Evolutionary conservation across 2,113 vertebrate genomes (phyloP).

Genomic region (Poecile atricapillus): DNA sequence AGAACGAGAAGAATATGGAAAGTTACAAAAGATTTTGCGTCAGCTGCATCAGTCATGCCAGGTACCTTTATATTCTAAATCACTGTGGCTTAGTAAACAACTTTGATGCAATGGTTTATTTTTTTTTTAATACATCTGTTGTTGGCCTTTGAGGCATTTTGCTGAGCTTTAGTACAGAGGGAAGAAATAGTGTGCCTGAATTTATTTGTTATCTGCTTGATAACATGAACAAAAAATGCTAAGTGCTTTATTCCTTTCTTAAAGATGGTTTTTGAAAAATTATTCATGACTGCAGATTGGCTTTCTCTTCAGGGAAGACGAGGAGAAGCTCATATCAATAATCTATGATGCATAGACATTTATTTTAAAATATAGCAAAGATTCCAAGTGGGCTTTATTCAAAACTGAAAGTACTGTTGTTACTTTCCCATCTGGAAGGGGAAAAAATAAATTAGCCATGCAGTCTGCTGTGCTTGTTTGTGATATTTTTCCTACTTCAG

Average conservation of each 20-base stretch:
- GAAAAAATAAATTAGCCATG: neutral
- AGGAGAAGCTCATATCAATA: neutral
- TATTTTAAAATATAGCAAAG: neutral
- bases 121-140: neutral
- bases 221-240: neutral
- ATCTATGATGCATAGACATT: neutral
- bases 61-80: slow-evolving; percentile 71
- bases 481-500: neutral
- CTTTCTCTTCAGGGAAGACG: neutral
- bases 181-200: neutral
- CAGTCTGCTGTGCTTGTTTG: neutral
- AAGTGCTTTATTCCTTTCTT: neutral
- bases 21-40: slow-evolving; percentile 96
- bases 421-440: neutral
- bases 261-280: neutral
- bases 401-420: neutral
- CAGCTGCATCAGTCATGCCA: slow-evolving; percentile 98
- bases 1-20: slow-evolving; percentile 97
- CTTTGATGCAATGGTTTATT: neutral
- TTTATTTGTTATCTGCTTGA: neutral
- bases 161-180: neutral
- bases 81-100: neutral
- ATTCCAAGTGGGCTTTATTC: neutral
- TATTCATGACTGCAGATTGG: neutral
- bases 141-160: neutral